Evolutionary conservation across 2,888 invertebrate species (phyloP), one percentile per base, ranked within the genome.

Genomic region (Hirtodrosophila duncani): DNA sequence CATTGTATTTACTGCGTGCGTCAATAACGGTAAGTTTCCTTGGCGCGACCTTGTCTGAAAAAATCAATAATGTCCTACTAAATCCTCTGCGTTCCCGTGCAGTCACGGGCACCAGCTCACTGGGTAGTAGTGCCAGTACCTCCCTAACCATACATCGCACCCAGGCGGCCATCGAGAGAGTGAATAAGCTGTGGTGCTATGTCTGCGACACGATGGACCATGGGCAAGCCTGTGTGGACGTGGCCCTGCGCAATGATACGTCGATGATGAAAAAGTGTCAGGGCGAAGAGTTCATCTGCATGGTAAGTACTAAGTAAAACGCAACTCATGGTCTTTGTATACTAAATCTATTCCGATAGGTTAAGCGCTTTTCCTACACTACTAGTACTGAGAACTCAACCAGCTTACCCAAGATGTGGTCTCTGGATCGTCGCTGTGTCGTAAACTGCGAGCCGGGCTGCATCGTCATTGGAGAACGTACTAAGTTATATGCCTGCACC

Each of bases 401-500:
- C 0, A 93, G 94, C 0, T 91, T 90, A 6, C 92, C 92, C 0
- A 91, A 92, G 83, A 91, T 94, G 89, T 96, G 95, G 95, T 92
- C 94, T 0, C 83, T 95, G 48, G 94, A 95, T 84, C 89, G 96
- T 7, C 93, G 93, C 83, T 96, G 96, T 83, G 91, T 93, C 0
- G 92, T 92, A 71, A 92, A 91, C 78, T 96, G 96, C 86, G 94
- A 95, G 69, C 91, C 94, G 0, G 95, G 95, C 7, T 96, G 95
- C 87, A 95, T 96, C 77, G 91, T 95, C 37, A 95, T 96, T 63
- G 96, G 96, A 0, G 96, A 96, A 84, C 88, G 96, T 36, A 95
- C 95, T 3, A 96, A 96, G 83, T 87, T 96, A 1, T 94, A 94
- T 86, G 94, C 95, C 8, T 96, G 96, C 85, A 95, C 94, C 0